Base-by-base conservation (phyloP, 2,113 vertebrate species). In the Reinhardtius hippoglossoides region DNA sequence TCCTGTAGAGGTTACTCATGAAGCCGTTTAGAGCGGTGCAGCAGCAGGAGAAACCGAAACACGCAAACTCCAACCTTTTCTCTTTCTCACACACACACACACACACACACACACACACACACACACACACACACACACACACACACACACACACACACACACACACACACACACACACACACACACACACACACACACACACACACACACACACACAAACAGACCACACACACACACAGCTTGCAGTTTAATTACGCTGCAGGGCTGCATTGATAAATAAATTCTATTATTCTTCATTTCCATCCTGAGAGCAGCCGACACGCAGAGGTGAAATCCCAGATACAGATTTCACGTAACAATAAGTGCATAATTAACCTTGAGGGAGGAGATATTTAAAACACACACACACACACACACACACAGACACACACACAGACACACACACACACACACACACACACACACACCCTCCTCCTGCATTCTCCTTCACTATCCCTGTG, bases 351-450 rank as follows among this genome's bases (percentile, higher is more conserved):
- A 86, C 73, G 83, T 68, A 79, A 89, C 80, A 91, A 88, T 89
- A 87, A 84, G 74, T 67, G 81, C 81, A 81, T 90, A 86, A 89
- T 90, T 88, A 90, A 91, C 88, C 76, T 87, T 87, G 61, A 63
- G 64, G 84, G 76, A 83, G 67, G 67, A 71, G 67, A 75, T 61
- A 42, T 67, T 83, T 60, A 65, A 68, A 27, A 27, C 14, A 35
- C 15, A 59, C 26, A 35, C 24, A 58, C 23, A 27, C 56, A 58
- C 24, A 27, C 56, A 58, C 24, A 58, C 24, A 58, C 14, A 27
- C 56, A 58, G 1, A 58, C 24, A 58, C 56, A 26, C 31, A 31
- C 23, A 24, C n/a, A n/a, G n/a, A n/a, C n/a, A n/a, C n/a, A n/a
- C n/a, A n/a, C n/a, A n/a, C n/a, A 58, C 24, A 58, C 56, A 26